Evolutionary conservation across 30 jellyfish, hydroid and myxozoan genomes (phyloP), one percentile per base, ranked within the genome.

Genomic region (Chrysaora quinquecirrha): DNA sequence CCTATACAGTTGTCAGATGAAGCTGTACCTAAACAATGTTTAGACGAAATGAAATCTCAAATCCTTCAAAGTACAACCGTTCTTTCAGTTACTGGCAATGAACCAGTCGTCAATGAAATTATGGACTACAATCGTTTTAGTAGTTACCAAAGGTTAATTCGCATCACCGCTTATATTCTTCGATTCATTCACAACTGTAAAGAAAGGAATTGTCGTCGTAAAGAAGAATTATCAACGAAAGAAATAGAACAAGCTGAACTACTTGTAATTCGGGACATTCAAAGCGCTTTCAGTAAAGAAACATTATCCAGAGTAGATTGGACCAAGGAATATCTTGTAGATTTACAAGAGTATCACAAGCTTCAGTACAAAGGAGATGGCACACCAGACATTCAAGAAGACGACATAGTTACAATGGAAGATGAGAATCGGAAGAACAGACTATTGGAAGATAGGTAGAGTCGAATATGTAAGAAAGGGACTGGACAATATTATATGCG

Each of bases 171-270:
- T 12, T 32, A 34, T 49, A 49, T 79, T 14, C 34, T 48, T 6
- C 90, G 90, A 9, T 43, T 78, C 89, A 21, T 34, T 63, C 23
- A 64, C 61, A 29, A 63, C 34, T 10, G 89, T 3, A 35, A 1
- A 1, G 32, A 60, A 24, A 60, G 30, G 32, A 60, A n/a, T n/a
- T n/a, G 31, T 60, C 16, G 23, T n/a, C 16, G 16, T 14, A 60
- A 29, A 29, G 33, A 24, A 60, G 73, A 60, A 3, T 29, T 60
- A 31, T 14, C 73, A 16, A 31, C 73, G n/a, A 60, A n/a, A 24
- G 73, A 60, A 60, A n/a, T 60, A 16, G 32, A 60, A n/a, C 34
- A 60, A 60, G 73, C 73, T 14, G 73, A 60, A 60, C 3, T 16
- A 60, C 11, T 0, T 16, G 19, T 24, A 16, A 60, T 60, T 60